Evolutionary conservation across 2,113 vertebrate genomes (phyloP).

Genomic region (Cervus canadensis): DNA sequence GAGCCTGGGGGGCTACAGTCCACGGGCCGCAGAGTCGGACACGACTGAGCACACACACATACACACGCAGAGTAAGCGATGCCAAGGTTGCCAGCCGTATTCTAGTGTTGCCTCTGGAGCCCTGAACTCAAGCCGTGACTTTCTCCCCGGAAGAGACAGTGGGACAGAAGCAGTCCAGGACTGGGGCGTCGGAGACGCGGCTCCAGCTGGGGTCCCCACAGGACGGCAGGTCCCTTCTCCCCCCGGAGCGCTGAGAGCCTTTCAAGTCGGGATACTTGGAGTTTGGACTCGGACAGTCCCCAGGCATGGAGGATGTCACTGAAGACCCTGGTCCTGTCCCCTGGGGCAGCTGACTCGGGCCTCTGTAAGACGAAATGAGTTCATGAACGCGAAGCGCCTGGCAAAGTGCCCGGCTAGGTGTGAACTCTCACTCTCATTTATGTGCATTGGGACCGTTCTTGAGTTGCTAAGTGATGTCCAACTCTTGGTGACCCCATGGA

Average conservation of each 20-base stretch:
- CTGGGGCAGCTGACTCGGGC: background rate
- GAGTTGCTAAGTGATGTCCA: background rate
- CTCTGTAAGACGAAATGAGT: background rate
- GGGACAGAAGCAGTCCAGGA: background rate
- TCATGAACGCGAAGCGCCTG: background rate
- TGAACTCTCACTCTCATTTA: accelerated
- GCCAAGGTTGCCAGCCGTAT: background rate
- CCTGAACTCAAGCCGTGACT: background rate
- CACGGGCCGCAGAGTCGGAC: background rate
- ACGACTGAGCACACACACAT: background rate
- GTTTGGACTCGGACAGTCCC: background rate
- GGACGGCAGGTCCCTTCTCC: background rate
- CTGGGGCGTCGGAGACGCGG: background rate
- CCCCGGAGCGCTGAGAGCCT: accelerated
- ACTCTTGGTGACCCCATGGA: background rate
- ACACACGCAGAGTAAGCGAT: background rate
- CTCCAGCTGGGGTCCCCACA: background rate
- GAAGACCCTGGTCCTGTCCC: background rate
- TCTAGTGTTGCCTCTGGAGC: background rate
- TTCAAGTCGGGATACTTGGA: background rate
- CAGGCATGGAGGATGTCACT: background rate
- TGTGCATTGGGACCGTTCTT: accelerated
- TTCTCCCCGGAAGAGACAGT: background rate
- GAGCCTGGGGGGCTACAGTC: background rate
- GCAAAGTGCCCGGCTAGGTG: background rate